phyloP scores from a whole-genome alignment of 1,140 invertebrate genomes.

The Helicorthomorpha holstii region DNA sequence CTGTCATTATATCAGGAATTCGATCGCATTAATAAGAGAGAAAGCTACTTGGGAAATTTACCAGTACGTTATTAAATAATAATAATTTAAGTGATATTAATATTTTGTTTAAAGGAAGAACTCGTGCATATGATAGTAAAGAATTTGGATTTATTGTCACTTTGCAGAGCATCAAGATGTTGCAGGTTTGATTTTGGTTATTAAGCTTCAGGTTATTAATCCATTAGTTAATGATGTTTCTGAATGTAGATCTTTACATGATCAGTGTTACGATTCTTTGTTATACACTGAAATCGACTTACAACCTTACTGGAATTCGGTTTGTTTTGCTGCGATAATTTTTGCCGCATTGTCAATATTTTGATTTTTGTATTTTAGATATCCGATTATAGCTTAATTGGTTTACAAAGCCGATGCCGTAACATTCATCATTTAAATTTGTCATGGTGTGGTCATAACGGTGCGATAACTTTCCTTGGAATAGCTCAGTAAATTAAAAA shows the following conservation, averaged over 20 bases:
- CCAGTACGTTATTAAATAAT: too few relatives aligned
- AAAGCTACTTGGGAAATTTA: too few relatives aligned
- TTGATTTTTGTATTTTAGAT: constrained; percentile 27
- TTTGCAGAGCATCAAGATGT: constrained; percentile 53
- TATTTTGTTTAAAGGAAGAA: constrained; percentile 43
- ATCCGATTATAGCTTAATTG: constrained; percentile 27
- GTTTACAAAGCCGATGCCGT: constrained; percentile 37
- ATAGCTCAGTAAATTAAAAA: constrained; percentile 35
- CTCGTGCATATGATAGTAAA: constrained; percentile 51
- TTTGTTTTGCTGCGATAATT: too few relatives aligned
- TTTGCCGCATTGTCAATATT: too few relatives aligned
- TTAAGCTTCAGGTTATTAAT: too few relatives aligned
- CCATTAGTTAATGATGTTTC: background rate
- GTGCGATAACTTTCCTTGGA: constrained; percentile 34
- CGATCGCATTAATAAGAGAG: too few relatives aligned
- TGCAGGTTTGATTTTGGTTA: constrained; percentile 33
- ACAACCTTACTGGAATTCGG: constrained; percentile 34
- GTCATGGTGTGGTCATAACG: constrained; percentile 70
- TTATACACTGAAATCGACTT: constrained; percentile 63
- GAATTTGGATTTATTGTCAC: constrained; percentile 56
- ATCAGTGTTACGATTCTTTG: constrained; percentile 51
- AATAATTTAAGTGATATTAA: too few relatives aligned
- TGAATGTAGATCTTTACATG: constrained; percentile 39
- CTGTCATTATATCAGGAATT: too few relatives aligned
- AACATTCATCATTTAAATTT: constrained; percentile 59